Conservation (phyloP, 2,113 vertebrate species). For the Atherinomorus stipes region DNA sequence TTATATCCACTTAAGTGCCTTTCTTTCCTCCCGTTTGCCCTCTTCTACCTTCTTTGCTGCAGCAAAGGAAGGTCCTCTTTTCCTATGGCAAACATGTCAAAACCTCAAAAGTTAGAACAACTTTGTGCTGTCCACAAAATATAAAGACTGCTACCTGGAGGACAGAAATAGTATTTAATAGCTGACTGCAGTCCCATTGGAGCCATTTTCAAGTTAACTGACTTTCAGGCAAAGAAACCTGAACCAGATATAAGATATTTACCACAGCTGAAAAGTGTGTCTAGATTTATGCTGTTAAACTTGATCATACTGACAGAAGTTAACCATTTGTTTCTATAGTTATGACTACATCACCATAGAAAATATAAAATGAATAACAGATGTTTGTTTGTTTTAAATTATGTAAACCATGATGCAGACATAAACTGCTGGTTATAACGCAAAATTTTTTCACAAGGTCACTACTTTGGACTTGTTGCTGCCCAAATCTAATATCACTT, state of each 20-base stretch:
- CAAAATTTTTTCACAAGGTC: too few relatives aligned
- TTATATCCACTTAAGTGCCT: neutral
- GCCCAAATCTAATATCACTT: too few relatives aligned
- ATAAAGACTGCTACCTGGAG: constrained; percentile 51
- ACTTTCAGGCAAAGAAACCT: constrained; percentile 41
- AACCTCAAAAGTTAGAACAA: constrained; percentile 40
- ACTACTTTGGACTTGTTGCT: too few relatives aligned
- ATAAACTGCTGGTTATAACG: too few relatives aligned
- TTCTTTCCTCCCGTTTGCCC: constrained; percentile 21
- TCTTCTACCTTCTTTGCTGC: constrained; percentile 1
- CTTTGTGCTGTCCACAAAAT: constrained; percentile 26
- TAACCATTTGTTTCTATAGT: too few relatives aligned
- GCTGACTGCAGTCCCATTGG: constrained; percentile 56
- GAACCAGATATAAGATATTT: constrained; percentile 1
- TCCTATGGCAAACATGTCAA: constrained; percentile 22
- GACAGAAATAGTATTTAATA: constrained; percentile 59
- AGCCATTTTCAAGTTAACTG: constrained; percentile 62
- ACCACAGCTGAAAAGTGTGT: too few relatives aligned
- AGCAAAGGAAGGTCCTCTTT: constrained; percentile 29
- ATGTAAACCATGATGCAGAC: too few relatives aligned
- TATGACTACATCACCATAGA: too few relatives aligned
- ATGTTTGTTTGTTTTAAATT: too few relatives aligned
- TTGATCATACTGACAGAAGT: too few relatives aligned
- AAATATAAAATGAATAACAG: too few relatives aligned
- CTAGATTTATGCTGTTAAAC: too few relatives aligned